Conservation (phyloP, 2,113 vertebrate genomes). For the Cinclus mexicanus region DNA sequence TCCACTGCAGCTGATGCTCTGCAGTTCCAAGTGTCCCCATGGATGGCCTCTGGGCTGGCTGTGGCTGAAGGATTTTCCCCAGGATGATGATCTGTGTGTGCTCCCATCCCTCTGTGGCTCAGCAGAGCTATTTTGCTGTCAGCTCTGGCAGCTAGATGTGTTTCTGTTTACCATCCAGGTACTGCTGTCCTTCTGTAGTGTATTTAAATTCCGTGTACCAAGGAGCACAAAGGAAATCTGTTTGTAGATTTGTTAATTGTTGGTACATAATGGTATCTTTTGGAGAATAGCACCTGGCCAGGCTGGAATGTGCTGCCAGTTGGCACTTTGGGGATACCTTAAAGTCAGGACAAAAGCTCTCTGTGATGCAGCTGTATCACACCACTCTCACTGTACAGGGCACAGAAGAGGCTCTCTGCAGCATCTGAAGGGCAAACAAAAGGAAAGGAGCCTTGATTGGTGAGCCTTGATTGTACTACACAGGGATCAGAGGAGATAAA, state of each 20-base stretch:
- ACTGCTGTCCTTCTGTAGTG: neutral
- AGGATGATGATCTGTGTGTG: neutral
- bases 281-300: conserved; percentile 23
- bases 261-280: neutral
- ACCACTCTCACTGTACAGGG: neutral
- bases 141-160: neutral
- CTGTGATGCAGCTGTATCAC: neutral
- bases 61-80: neutral
- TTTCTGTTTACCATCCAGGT: neutral
- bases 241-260: neutral
- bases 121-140: neutral
- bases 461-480: conserved; percentile 35
- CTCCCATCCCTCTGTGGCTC: neutral
- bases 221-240: neutral
- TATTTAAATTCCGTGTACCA: neutral
- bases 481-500: conserved; percentile 53
- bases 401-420: conserved; percentile 6
- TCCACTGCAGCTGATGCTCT: neutral
- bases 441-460: conserved; percentile 46
- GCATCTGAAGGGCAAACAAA: conserved; percentile 50
- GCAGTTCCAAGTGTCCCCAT: neutral
- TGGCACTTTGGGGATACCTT: neutral
- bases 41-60: neutral
- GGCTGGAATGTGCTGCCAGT: neutral
- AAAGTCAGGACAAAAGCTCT: neutral